Conservation (phyloP, 2,888 invertebrate genomes). For the Ophioninae sp. region DNA sequence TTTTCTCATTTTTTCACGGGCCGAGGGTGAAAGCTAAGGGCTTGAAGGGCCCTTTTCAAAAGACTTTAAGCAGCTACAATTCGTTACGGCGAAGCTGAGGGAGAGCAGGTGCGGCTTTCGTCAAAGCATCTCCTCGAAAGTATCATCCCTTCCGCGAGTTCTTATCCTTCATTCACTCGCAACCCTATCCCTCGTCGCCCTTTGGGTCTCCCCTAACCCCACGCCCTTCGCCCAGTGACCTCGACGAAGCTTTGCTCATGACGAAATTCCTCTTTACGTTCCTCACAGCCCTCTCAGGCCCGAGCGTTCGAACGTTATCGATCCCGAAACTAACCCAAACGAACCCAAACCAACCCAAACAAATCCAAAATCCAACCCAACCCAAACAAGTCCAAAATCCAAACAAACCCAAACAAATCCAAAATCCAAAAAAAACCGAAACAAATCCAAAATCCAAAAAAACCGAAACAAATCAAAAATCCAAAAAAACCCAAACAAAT, state of each 20-base stretch:
- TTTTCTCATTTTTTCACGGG: background rate
- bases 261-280: constrained; percentile 13
- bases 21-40: constrained; percentile 4
- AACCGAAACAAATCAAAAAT: too few relatives aligned
- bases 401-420: too few relatives aligned
- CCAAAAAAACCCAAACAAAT: too few relatives aligned
- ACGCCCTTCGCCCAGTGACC: constrained; percentile 17
- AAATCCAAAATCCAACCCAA: too few relatives aligned
- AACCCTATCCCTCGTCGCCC: constrained; percentile 8
- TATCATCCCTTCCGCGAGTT: constrained; percentile 34
- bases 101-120: constrained; percentile 39
- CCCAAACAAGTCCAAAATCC: too few relatives aligned
- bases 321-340: too few relatives aligned
- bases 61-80: constrained; percentile 47
- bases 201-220: constrained; percentile 12
- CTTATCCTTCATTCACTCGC: constrained; percentile 31
- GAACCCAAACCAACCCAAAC: too few relatives aligned
- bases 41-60: constrained; percentile 51
- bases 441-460: too few relatives aligned
- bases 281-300: background rate
- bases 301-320: too few relatives aligned
- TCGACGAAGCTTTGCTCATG: constrained; percentile 11
- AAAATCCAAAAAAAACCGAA: too few relatives aligned
- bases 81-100: constrained; percentile 33
- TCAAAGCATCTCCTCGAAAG: constrained; percentile 45